Evolutionary conservation across 2,888 invertebrate genomes (phyloP), one percentile per base, ranked within the genome.

Genomic region (Steinernema carpocapsae): DNA sequence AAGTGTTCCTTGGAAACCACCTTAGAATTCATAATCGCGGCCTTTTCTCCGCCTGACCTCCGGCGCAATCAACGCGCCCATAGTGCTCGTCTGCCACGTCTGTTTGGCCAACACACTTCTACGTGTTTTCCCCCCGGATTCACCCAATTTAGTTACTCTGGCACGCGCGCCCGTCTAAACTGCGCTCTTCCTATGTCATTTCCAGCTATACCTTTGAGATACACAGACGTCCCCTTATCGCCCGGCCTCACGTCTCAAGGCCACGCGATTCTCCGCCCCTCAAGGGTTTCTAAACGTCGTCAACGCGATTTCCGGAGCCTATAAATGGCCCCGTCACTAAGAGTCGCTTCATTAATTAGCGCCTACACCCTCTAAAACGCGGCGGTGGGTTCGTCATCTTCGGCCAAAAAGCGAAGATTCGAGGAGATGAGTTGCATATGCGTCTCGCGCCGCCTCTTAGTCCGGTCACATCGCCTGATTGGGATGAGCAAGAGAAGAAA

Each of bases 261-360:
- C 48, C 48, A 37, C 37, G 14, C 19, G 29, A 17, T n/a, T 29
- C 64, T 48, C 48, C 48, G 48, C 32, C 32, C 32, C 64, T 26
- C 64, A 7, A 17, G 64, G 10, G 64, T 26, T 64, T 64, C 64
- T 37, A 10, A 37, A 37, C 64, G 32, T 37, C 64, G 26, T 64
- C 64, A 3, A 52, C 52, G 48, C 48, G 48, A 48, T 48, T 64
- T 64, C 64, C 64, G 64, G 29, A 17, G 64, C n/a, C 64, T 64
- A 32, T 64, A 64, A 64, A 64, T 64, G 64, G 64, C 64, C 29
- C 64, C 32, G 6, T 32, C 64, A 64, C 64, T 32, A 64, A 26
- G 64, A 64, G 29, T 64, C 64, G 64, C 64, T 29, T 64, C 64
- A 64, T 64, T 64, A 64, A 64, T 64, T 64, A 32, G 6, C 32